These are phyloP conservation scores for Platyscapa corneri DNA, from an alignment of 1,140 invertebrate genomes.

Conservation along the genomic window DNA sequence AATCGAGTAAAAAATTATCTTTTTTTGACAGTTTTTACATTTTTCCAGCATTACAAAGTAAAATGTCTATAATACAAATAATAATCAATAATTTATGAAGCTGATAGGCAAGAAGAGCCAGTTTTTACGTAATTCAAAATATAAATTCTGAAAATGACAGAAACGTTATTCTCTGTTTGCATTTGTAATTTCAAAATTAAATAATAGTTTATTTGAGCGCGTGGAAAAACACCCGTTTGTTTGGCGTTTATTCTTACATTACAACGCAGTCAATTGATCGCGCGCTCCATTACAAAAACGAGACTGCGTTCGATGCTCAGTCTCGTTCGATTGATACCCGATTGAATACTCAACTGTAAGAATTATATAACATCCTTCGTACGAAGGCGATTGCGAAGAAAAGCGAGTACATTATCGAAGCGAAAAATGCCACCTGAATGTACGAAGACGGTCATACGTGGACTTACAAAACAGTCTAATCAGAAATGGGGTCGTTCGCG, in stretches of 20 bases:
- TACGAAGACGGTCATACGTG: no score
- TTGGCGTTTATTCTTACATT: background rate
- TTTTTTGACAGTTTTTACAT: no score
- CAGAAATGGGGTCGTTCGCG: background rate
- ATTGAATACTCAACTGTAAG: no score
- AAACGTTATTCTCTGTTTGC: background rate
- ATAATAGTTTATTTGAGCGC: background rate
- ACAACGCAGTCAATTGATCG: background rate
- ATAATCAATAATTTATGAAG: background rate
- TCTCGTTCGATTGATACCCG: no score
- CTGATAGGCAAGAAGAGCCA: background rate
- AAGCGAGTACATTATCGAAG: no score
- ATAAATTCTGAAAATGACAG: background rate
- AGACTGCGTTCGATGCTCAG: background rate
- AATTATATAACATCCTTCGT: no score
- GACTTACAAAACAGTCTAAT: no score
- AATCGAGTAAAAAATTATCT: background rate
- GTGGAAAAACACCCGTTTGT: background rate
- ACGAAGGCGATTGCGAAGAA: no score
- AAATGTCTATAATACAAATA: no score
- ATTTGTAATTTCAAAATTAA: background rate
- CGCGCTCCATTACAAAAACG: background rate
- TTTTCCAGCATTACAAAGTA: no score
- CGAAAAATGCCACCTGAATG: no score
- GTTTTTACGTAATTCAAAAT: background rate